Percentiles rank a stretch among this genome's conserved stretches.
Conservation (phyloP, 2,888 invertebrate species). For the Leptinotarsa rubiginosa region DNA sequence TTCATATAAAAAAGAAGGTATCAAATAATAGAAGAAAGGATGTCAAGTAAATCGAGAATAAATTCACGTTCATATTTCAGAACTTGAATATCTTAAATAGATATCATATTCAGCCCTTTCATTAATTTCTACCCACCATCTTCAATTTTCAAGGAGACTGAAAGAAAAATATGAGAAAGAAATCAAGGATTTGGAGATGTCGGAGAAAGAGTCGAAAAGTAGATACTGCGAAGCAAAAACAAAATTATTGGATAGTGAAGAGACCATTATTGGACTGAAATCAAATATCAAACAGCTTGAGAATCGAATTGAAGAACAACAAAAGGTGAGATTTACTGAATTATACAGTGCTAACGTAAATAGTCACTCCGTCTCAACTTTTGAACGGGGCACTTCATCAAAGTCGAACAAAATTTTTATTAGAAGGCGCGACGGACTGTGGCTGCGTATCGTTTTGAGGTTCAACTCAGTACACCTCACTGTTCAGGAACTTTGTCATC, state of each 20-base stretch:
- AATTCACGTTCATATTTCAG: no score
- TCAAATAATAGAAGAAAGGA: no score
- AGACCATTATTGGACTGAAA: slow-evolving; percentile 70
- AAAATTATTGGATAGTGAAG: slow-evolving; percentile 75
- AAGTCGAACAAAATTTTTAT: no score
- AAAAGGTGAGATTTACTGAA: slow-evolving; percentile 68
- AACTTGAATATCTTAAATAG: no score
- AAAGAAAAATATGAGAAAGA: slow-evolving; percentile 83
- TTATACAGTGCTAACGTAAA: not conserved
- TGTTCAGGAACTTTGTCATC: no score
- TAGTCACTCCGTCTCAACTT: no score
- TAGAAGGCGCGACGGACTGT: no score
- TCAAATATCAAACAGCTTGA: slow-evolving; percentile 75
- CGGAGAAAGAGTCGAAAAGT: slow-evolving; percentile 75
- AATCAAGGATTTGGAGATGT: slow-evolving; percentile 74
- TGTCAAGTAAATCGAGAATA: no score
- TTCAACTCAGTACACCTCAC: no score
- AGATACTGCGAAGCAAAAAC: slow-evolving; percentile 77
- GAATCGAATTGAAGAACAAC: slow-evolving; percentile 73
- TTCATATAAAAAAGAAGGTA: no score
- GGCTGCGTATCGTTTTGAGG: no score
- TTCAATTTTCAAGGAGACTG: slow-evolving; percentile 70
- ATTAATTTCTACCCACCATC: not conserved
- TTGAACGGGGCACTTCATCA: no score
- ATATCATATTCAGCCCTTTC: not conserved